Percentiles rank a stretch among this genome's conserved stretches.
Evolutionary conservation across 2,113 vertebrate genomes (phyloP).

Genomic region (Haplochromis burtoni): DNA sequence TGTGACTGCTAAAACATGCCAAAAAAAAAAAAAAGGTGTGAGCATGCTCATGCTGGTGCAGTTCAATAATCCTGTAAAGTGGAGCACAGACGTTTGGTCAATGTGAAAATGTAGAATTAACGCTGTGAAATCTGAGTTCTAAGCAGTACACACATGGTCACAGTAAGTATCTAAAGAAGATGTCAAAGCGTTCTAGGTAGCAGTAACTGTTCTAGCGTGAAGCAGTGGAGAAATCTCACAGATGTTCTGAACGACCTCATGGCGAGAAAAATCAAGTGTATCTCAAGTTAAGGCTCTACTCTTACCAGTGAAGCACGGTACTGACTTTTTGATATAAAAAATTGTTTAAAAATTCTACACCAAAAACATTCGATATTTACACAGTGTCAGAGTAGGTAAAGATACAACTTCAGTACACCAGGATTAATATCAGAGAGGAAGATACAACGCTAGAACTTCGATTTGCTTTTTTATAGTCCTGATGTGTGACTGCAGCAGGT

Average conservation of each 20-base stretch:
- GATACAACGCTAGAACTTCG: conserved; percentile 40
- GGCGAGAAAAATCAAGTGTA: conserved; percentile 76
- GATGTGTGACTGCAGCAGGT: neutral
- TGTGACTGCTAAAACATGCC: neutral
- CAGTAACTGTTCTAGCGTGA: conserved; percentile 15
- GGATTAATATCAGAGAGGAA: conserved; percentile 61
- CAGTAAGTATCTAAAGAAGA: neutral
- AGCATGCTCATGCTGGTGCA: neutral
- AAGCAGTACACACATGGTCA: neutral
- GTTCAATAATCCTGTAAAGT: neutral
- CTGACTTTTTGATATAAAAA: conserved; percentile 58
- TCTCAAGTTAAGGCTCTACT: conserved; percentile 84
- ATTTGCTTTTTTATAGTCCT: conserved; percentile 3
- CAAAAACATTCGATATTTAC: conserved; percentile 79
- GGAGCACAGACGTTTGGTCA: conserved; percentile 40
- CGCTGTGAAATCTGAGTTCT: neutral
- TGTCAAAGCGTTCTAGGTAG: conserved; percentile 10
- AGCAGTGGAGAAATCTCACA: conserved; percentile 15
- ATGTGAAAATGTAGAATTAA: conserved; percentile 12
- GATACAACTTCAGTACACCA: conserved; percentile 74
- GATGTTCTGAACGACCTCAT: conserved; percentile 61
- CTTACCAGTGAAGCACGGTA: conserved; percentile 70
- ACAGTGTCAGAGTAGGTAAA: conserved; percentile 74
- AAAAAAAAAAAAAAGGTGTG: neutral
- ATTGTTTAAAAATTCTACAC: conserved; percentile 64